A percentile compares a stretch with the other conserved stretches of the same genome.
Conservation (phyloP, 2,888 invertebrate genomes). For the Chrysomela aeneicollis region DNA sequence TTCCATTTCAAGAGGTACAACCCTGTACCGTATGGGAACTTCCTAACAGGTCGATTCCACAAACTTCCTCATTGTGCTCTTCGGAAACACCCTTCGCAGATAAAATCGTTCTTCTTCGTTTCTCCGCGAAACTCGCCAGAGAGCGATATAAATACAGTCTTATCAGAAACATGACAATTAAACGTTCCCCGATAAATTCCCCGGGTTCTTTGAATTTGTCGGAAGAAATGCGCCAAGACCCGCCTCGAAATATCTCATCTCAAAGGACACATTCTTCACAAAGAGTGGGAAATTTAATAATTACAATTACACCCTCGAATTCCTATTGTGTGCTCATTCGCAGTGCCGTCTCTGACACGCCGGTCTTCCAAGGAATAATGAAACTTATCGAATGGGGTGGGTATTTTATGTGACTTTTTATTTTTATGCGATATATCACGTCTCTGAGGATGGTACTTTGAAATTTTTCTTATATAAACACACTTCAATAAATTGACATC, state of each 20-base stretch:
- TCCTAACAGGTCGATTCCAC: neutral
- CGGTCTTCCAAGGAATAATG: constrained; percentile 1
- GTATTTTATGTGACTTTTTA: too few relatives aligned
- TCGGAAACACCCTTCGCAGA: neutral
- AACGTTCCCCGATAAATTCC: constrained; percentile 23
- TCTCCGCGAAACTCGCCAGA: neutral
- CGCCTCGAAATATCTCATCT: constrained; percentile 20
- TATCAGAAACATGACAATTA: constrained; percentile 24
- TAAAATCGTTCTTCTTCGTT: neutral
- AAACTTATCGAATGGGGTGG: neutral
- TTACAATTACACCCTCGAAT: constrained; percentile 21
- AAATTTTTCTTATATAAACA: too few relatives aligned
- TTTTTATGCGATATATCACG: too few relatives aligned
- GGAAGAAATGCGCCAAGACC: neutral
- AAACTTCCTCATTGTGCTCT: neutral
- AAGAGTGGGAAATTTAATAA: constrained; percentile 18
- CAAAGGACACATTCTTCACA: constrained; percentile 20
- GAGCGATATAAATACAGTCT: constrained; percentile 18
- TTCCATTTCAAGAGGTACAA: too few relatives aligned
- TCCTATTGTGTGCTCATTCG: constrained; percentile 3
- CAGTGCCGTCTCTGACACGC: neutral
- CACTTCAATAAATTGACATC: too few relatives aligned
- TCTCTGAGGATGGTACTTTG: too few relatives aligned
- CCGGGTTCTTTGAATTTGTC: constrained; percentile 20
- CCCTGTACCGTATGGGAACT: neutral